These are phyloP conservation scores for Ophioninae sp. DNA, from an alignment of 2,888 invertebrate genomes.

Conservation along the genomic window DNA sequence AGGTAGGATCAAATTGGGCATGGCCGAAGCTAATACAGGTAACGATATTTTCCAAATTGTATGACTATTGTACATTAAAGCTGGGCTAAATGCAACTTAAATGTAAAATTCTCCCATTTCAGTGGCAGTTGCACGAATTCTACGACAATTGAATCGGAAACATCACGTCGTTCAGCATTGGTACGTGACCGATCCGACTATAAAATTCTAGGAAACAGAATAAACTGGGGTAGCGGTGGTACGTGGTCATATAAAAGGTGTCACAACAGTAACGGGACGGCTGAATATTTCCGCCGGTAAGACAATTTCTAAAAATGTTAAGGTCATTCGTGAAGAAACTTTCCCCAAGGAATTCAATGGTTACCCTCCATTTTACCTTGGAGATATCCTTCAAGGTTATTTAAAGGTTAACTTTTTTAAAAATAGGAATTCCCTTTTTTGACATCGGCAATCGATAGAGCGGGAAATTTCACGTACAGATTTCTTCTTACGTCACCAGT, in stretches of 20 bases:
- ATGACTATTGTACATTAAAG: constrained; percentile 34
- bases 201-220: not conserved
- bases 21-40: constrained; percentile 45
- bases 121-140: constrained; percentile 1
- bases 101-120: not conserved
- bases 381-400: not conserved
- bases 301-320: no score
- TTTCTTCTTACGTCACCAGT: no score
- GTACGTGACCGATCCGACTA: constrained; percentile 23
- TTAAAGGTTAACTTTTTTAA: not conserved
- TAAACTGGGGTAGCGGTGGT: not conserved
- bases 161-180: constrained; percentile 35
- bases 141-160: constrained; percentile 25
- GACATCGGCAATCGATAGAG: no score
- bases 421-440: not conserved
- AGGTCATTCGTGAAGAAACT: no score
- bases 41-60: constrained; percentile 58
- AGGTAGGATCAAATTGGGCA: constrained; percentile 52
- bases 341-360: no score
- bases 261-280: no score
- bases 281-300: no score
- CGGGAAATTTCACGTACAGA: no score
- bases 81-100: not conserved
- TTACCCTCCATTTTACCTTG: no score
- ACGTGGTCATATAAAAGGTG: constrained; percentile 41